These are phyloP conservation scores for Anniella stebbinsi DNA, from an alignment of 2,797 vertebrate genomes.

Conservation along the genomic window DNA sequence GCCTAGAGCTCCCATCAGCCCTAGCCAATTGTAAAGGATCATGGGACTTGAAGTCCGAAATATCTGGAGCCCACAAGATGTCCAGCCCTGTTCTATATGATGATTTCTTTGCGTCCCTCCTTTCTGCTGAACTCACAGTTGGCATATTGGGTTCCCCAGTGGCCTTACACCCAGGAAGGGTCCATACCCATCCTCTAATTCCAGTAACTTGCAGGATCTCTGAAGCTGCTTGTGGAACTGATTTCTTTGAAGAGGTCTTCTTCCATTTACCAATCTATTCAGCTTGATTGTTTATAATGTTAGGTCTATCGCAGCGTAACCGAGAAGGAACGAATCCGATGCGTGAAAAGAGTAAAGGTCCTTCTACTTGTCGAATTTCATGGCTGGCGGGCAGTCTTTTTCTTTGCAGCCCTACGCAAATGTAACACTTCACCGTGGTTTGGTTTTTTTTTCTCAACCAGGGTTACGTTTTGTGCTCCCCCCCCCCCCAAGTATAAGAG, in stretches of 20 bases:
- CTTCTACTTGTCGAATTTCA: too few species aligned
- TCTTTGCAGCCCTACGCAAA: too few species aligned
- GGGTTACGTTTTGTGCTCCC: too few species aligned
- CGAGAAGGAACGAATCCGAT: too few species aligned
- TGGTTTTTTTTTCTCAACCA: too few species aligned
- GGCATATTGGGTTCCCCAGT: not conserved
- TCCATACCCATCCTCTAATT: not conserved
- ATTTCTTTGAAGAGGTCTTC: not conserved
- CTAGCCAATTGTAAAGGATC: too few species aligned
- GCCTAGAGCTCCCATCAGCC: not conserved
- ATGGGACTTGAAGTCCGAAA: not conserved
- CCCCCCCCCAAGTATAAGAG: too few species aligned
- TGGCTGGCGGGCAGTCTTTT: too few species aligned
- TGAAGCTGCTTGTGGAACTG: not conserved
- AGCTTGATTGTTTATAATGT: too few species aligned
- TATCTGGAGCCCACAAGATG: not conserved
- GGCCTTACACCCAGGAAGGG: not conserved
- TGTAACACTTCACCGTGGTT: too few species aligned
- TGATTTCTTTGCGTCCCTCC: not conserved
- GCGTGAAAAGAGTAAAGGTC: too few species aligned
- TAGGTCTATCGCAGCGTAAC: too few species aligned
- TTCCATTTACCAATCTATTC: not conserved
- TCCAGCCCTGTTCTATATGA: not conserved
- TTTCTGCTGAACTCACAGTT: not conserved
- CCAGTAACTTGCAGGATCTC: not conserved